These are phyloP conservation scores for Scomber colias DNA, from an alignment of 2,113 vertebrate genomes.

Conservation along the genomic window DNA sequence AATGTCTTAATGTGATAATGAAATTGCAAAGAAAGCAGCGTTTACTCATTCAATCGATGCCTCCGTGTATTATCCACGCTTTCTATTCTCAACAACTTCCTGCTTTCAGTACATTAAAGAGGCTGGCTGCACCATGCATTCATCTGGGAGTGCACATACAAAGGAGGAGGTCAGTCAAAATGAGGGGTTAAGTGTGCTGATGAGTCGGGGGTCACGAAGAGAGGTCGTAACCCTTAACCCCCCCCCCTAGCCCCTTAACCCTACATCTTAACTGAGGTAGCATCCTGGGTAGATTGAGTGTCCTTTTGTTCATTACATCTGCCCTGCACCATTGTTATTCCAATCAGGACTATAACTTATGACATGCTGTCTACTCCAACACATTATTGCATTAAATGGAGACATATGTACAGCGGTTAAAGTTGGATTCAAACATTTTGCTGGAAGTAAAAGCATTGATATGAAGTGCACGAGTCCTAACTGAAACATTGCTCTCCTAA, in stretches of 20 bases:
- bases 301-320: conserved; percentile 75
- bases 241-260: conserved; percentile 1
- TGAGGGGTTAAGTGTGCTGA: conserved; percentile 82
- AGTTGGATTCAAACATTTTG: neutral
- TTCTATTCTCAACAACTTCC: conserved; percentile 41
- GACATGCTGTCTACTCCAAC: conserved; percentile 16
- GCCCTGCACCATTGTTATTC: conserved; percentile 74
- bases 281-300: neutral
- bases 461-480: conserved; percentile 1
- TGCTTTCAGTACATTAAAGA: conserved; percentile 43
- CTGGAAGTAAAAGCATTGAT: neutral
- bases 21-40: neutral
- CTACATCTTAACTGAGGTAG: conserved; percentile 24
- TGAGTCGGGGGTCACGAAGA: conserved; percentile 71
- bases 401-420: neutral
- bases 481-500: conserved; percentile 28
- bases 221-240: conserved; percentile 72
- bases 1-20: conserved; percentile 19
- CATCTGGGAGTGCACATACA: conserved; percentile 60
- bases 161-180: conserved; percentile 72
- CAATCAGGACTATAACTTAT: conserved; percentile 54
- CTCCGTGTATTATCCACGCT: conserved; percentile 43
- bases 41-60: neutral
- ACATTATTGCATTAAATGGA: neutral
- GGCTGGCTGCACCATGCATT: conserved; percentile 5